Evolutionary conservation across 2,888 invertebrate species (phyloP), one percentile per base, ranked within the genome.

Genomic region (Pemphredon lugubris): DNA sequence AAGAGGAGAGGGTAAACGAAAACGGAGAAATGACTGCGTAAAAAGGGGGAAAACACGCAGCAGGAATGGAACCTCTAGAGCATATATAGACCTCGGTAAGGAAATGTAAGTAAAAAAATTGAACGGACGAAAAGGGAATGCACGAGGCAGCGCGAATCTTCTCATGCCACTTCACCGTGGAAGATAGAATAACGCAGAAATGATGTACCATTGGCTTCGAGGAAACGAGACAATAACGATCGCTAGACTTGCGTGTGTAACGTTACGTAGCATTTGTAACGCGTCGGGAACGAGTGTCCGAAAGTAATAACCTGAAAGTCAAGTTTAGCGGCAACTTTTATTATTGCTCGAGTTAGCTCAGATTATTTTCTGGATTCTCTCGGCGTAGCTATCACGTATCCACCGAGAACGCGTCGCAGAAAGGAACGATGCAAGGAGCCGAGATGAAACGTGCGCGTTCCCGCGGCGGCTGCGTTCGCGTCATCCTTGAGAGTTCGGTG

Each of bases 221-320:
- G n/a, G n/a, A n/a, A n/a, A n/a, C n/a, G n/a, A n/a, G n/a, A n/a
- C n/a, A n/a, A n/a, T n/a, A n/a, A n/a, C n/a, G n/a, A n/a, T n/a
- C n/a, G n/a, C n/a, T n/a, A n/a, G n/a, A n/a, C n/a, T n/a, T n/a
- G n/a, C n/a, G n/a, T n/a, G n/a, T n/a, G n/a, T n/a, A n/a, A n/a
- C n/a, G n/a, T n/a, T n/a, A n/a, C n/a, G n/a, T n/a, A n/a, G n/a
- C n/a, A n/a, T n/a, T n/a, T n/a, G n/a, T n/a, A n/a, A n/a, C n/a
- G n/a, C n/a, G 57, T 68, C 69, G 60, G 30, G 69, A 54, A 68
- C 69, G 69, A 70, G 69, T 70, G 69, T 59, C 54, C 69, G 60
- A 70, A 70, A 70, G 60, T 37, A 60, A 59, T 53, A 70, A 70
- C 69, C 69, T 70, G 69, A 70, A 70, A 70, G 69, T 70, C 69